A percentile compares a stretch with the other conserved stretches of the same genome.
phyloP scores from a whole-genome alignment of 2,797 vertebrate species.

The Myripristis murdjan region DNA sequence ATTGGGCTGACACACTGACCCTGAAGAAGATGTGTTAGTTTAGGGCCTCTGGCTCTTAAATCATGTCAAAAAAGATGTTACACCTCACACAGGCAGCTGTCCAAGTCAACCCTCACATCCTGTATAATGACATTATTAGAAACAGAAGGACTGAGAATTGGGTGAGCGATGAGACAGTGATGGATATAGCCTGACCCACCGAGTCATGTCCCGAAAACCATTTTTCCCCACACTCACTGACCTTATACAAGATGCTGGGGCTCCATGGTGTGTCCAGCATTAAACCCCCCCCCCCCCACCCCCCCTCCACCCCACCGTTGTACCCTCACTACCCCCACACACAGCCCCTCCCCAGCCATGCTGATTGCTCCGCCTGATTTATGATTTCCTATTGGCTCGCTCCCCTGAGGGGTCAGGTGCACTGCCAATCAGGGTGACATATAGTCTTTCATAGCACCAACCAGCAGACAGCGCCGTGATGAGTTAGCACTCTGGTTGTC shows the following conservation, averaged over 20 bases:
- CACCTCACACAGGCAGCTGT: constrained; percentile 44
- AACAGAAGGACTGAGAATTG: constrained; percentile 7
- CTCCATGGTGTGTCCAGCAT: constrained; percentile 31
- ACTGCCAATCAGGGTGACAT: constrained; percentile 81
- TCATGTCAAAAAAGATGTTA: constrained; percentile 57
- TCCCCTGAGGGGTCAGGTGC: constrained; percentile 72
- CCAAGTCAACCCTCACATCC: constrained; percentile 33
- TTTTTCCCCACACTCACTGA: constrained; percentile 41
- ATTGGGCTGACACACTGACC: constrained; percentile 79
- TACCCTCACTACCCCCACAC: constrained; percentile 41
- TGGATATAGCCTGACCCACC: constrained; percentile 5
- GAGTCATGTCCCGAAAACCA: neutral
- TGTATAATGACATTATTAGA: constrained; percentile 29
- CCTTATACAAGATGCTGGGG: constrained; percentile 47
- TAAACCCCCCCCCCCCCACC: constrained; percentile 3
- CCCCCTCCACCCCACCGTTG: constrained; percentile 1
- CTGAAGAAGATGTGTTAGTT: constrained; percentile 74
- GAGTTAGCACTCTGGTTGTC: constrained; percentile 86
- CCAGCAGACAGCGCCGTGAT: constrained; percentile 74
- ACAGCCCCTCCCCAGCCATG: constrained; percentile 38
- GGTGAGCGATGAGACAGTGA: constrained; percentile 18
- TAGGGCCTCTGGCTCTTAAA: constrained; percentile 68
- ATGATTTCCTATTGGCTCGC: constrained; percentile 67
- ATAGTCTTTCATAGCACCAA: constrained; percentile 74
- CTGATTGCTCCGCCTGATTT: constrained; percentile 77